Percentiles rank a stretch among this genome's conserved stretches.
These are phyloP conservation scores for Oceanites oceanicus DNA, from an alignment of 2,113 vertebrate species.

Conservation along the genomic window DNA sequence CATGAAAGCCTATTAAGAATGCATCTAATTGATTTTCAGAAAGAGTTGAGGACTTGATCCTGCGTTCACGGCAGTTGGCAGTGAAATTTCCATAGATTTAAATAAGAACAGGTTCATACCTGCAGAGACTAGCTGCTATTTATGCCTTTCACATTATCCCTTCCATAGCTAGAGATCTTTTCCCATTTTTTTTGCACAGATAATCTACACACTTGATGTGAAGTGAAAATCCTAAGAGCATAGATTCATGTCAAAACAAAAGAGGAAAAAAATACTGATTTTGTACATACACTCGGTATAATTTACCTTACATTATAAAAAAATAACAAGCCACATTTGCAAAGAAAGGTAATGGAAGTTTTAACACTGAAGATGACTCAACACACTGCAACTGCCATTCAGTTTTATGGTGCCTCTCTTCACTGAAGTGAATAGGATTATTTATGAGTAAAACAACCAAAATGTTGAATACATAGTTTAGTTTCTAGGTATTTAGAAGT, in stretches of 20 bases:
- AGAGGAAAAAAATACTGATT: neutral
- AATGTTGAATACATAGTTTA: neutral
- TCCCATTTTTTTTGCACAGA: neutral
- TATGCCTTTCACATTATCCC: neutral
- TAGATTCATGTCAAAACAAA: neutral
- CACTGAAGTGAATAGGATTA: neutral
- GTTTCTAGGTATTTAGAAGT: neutral
- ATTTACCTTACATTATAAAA: neutral
- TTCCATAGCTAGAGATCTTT: neutral
- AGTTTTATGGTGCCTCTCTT: neutral
- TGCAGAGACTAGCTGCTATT: neutral
- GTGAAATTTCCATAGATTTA: constrained; percentile 12
- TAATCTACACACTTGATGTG: neutral
- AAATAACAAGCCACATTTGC: neutral
- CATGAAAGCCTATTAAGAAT: neutral
- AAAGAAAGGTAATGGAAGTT: neutral
- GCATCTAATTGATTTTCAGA: neutral
- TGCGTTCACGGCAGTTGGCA: neutral
- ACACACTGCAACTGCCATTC: neutral
- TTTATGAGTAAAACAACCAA: neutral
- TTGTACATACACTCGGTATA: neutral
- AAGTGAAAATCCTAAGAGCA: neutral
- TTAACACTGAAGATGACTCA: neutral
- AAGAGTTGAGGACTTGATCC: neutral
- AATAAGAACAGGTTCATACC: neutral